A percentile compares a stretch with the other conserved stretches of the same genome.
Evolutionary conservation across 2,888 invertebrate genomes (phyloP).

Genomic region (Pharmacophagus antenor): DNA sequence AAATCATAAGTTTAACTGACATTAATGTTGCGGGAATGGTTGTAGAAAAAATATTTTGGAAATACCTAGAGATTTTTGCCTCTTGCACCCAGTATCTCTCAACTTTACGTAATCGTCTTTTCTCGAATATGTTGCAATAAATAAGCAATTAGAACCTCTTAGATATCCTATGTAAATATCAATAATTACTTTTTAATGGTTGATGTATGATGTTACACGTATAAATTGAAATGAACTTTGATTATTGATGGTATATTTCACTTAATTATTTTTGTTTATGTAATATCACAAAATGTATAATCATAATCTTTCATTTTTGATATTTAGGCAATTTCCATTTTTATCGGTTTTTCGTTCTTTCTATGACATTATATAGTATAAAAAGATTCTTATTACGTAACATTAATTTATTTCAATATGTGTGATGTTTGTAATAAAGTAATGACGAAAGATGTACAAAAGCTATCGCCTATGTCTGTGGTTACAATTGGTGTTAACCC

Average conservation of each 20-base stretch:
- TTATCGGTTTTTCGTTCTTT: not conserved
- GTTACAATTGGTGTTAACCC: slow-evolving; percentile 70
- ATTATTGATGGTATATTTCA: not conserved
- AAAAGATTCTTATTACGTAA: not conserved
- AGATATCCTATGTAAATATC: not conserved
- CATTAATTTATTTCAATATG: not conserved
- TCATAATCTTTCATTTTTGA: not conserved
- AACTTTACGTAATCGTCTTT: not conserved
- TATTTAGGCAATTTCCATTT: not conserved
- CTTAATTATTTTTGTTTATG: not conserved
- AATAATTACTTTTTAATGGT: not conserved
- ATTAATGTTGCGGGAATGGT: slow-evolving; percentile 45
- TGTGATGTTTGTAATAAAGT: too few relatives aligned
- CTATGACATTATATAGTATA: too few relatives aligned
- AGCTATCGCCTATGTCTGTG: not conserved
- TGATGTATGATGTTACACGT: not conserved
- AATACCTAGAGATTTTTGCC: slow-evolving; percentile 18
- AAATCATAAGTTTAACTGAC: slow-evolving; percentile 56
- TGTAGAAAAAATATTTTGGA: slow-evolving; percentile 36
- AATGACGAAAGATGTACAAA: not conserved
- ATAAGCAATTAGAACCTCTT: not conserved
- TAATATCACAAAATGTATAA: not conserved
- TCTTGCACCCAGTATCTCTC: not conserved
- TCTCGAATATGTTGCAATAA: not conserved
- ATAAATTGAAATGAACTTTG: not conserved